Conservation (phyloP, 2,888 invertebrate genomes). For the Lamellibrachia columna region DNA sequence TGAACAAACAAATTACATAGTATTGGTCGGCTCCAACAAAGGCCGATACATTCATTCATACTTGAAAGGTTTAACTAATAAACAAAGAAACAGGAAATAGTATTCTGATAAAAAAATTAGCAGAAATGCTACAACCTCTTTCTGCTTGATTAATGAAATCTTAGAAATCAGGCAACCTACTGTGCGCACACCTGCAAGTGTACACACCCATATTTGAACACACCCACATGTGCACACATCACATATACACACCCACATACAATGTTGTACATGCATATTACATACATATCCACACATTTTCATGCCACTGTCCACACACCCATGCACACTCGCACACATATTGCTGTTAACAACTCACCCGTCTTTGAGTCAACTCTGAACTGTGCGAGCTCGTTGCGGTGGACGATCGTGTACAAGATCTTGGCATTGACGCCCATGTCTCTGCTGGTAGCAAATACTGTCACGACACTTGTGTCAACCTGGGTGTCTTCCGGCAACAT, state of each 20-base stretch:
- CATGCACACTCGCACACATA: neutral
- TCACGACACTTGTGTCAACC: slow-evolving; percentile 83
- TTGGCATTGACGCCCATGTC: slow-evolving; percentile 94
- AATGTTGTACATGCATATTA: too few relatives aligned
- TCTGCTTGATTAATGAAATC: neutral
- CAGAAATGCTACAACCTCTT: too few relatives aligned
- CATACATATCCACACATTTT: neutral
- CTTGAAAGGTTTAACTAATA: too few relatives aligned
- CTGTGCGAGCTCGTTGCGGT: slow-evolving; percentile 56
- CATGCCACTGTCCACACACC: neutral
- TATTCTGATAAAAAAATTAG: too few relatives aligned
- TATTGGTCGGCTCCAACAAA: too few relatives aligned
- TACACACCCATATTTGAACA: neutral
- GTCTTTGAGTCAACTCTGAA: slow-evolving; percentile 55
- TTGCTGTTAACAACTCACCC: slow-evolving; percentile 43
- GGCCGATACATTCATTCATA: too few relatives aligned
- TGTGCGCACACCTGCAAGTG: neutral
- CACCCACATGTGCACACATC: neutral
- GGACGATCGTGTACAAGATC: slow-evolving; percentile 71
- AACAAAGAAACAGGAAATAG: too few relatives aligned
- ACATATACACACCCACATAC: neutral
- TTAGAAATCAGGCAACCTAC: neutral
- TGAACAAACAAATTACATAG: too few relatives aligned
- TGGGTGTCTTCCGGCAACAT: too few relatives aligned
- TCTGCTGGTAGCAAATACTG: slow-evolving; percentile 88